Percentiles rank a stretch among this genome's conserved stretches.
Evolutionary conservation across 1,140 invertebrate genomes (phyloP).

Genomic region (Phthorimaea operculella): DNA sequence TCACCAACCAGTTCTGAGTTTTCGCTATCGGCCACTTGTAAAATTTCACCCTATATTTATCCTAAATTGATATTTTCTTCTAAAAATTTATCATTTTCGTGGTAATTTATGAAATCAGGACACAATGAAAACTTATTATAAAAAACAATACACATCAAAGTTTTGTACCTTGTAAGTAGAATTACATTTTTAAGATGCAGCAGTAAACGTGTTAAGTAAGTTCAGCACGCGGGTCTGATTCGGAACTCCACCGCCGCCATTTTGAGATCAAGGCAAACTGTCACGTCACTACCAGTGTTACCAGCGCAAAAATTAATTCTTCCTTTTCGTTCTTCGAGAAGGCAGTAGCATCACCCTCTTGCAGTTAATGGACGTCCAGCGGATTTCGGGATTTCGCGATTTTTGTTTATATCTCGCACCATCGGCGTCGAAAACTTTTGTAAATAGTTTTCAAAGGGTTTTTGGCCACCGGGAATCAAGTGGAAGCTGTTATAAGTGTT

Average conservation of each 20-base stretch:
- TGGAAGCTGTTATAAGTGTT: conserved; percentile 32
- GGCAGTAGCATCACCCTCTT: conserved; percentile 59
- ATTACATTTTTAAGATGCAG: no score
- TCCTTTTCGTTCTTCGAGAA: conserved; percentile 51
- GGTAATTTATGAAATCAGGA: no score
- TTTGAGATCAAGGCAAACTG: neutral
- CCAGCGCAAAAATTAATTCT: conserved; percentile 51
- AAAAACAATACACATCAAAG: no score
- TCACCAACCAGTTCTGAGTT: no score
- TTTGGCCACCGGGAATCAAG: conserved; percentile 44
- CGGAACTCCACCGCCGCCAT: neutral
- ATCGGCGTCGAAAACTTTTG: conserved; percentile 61
- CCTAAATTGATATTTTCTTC: no score
- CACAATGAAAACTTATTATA: no score
- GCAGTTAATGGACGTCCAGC: conserved; percentile 58
- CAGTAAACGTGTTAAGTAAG: no score
- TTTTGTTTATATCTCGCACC: conserved; percentile 64
- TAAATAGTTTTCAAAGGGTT: conserved; percentile 57
- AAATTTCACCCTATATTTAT: no score
- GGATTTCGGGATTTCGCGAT: conserved; percentile 46
- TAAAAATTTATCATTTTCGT: no score
- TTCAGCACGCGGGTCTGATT: neutral
- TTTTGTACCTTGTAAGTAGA: no score
- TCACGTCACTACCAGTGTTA: conserved; percentile 37
- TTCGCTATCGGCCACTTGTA: no score